Percentiles rank a stretch among this genome's conserved stretches.
Conservation (phyloP, 92 coral and sea anemone genomes). For the Umimayanthus chanpuru region DNA sequence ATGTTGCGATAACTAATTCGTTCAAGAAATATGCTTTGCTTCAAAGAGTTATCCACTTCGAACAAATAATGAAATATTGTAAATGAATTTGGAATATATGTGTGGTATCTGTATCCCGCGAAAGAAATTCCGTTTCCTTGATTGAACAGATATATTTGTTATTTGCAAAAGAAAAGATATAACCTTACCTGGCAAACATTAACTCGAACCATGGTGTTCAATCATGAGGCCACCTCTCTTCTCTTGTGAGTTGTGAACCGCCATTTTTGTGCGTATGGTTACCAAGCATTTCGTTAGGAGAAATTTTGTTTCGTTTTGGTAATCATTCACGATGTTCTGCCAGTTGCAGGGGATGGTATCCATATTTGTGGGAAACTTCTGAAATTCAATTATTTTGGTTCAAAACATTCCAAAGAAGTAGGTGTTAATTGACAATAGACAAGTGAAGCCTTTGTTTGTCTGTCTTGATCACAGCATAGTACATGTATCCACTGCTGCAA, state of each 20-base stretch:
- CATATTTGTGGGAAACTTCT: no score
- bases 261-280: conserved; percentile 18
- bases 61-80: neutral
- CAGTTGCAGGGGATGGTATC: no score
- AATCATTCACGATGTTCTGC: neutral
- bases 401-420: no score
- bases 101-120: neutral
- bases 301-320: neutral
- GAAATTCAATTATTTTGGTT: no score
- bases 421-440: no score
- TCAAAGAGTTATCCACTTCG: neutral
- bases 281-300: conserved; percentile 12
- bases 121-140: no score
- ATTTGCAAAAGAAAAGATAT: neutral
- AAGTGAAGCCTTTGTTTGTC: no score
- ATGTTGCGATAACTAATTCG: neutral
- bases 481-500: no score
- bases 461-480: no score
- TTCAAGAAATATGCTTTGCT: neutral
- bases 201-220: no score
- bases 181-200: no score
- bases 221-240: neutral
- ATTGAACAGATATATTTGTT: no score
- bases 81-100: neutral
- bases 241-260: neutral